Conservation (phyloP, 2,113 vertebrate species). For the Semnopithecus entellus region DNA sequence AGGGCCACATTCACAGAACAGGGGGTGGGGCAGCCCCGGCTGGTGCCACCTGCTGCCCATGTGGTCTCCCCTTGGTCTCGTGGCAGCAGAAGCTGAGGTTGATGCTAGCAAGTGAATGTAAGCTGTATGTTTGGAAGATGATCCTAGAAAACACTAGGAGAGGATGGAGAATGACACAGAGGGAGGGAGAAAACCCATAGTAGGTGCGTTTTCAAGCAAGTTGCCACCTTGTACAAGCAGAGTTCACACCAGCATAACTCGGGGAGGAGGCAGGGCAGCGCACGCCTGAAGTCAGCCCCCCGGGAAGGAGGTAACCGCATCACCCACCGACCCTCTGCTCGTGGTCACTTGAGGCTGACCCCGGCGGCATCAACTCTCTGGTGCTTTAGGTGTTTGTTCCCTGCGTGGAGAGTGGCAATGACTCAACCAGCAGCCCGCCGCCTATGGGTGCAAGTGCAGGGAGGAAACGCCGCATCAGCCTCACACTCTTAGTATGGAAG, state of each 20-base stretch:
- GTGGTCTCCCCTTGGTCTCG: not conserved
- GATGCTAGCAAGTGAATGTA: not conserved
- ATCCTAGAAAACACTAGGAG: not conserved
- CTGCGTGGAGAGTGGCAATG: rapidly evolving
- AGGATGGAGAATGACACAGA: not conserved
- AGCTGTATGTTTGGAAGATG: not conserved
- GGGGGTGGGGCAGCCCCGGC: not conserved
- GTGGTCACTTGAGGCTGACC: not conserved
- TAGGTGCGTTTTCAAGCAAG: not conserved
- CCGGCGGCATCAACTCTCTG: not conserved
- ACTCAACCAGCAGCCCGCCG: no score
- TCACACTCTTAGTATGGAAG: no score
- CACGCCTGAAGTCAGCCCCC: not conserved
- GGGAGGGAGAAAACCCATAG: not conserved
- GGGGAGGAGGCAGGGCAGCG: not conserved
- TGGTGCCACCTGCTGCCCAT: rapidly evolving
- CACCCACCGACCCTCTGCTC: not conserved
- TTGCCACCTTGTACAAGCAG: rapidly evolving
- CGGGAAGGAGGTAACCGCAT: rapidly evolving
- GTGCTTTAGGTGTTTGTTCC: rapidly evolving
- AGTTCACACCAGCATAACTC: rapidly evolving
- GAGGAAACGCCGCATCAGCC: rapidly evolving
- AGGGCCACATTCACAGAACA: rapidly evolving
- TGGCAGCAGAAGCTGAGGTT: not conserved
- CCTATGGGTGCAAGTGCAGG: rapidly evolving